Conservation (phyloP, 2,797 vertebrate genomes). For the Poecilia gillii region DNA sequence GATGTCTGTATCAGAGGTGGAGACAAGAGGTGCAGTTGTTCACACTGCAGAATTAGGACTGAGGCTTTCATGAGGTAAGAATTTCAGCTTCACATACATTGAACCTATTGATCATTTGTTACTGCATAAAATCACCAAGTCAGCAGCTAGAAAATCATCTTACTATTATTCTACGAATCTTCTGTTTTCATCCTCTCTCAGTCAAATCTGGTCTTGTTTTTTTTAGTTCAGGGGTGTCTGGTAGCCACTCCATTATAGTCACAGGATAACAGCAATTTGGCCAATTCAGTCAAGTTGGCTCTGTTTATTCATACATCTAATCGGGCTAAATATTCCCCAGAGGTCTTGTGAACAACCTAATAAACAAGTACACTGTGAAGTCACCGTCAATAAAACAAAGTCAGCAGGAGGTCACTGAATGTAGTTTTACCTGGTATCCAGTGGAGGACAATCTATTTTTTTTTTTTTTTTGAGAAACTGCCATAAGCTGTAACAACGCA, state of each 20-base stretch:
- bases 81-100: slow-evolving; percentile 15
- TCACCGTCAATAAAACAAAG: slow-evolving; percentile 5
- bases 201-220: neutral
- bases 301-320: neutral
- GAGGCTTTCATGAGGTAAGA: slow-evolving; percentile 36
- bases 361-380: slow-evolving; percentile 7
- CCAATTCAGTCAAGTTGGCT: neutral
- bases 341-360: neutral
- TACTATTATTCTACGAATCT: slow-evolving; percentile 6
- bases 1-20: slow-evolving; percentile 43
- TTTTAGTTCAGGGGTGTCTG: neutral
- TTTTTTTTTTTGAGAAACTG: neutral
- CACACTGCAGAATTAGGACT: slow-evolving; percentile 23
- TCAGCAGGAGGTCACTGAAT: slow-evolving; percentile 1
- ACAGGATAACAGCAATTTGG: neutral
- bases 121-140: slow-evolving; percentile 36
- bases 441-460: neutral
- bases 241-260: neutral
- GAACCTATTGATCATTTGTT: slow-evolving; percentile 14
- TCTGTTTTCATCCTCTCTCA: slow-evolving; percentile 4
- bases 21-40: slow-evolving; percentile 44
- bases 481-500: neutral
- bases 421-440: neutral
- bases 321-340: neutral
- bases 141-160: slow-evolving; percentile 3